Percentiles rank a stretch among this genome's conserved stretches.
Evolutionary conservation across 2,888 invertebrate genomes (phyloP).

Genomic region (Temnothorax rugatulus): DNA sequence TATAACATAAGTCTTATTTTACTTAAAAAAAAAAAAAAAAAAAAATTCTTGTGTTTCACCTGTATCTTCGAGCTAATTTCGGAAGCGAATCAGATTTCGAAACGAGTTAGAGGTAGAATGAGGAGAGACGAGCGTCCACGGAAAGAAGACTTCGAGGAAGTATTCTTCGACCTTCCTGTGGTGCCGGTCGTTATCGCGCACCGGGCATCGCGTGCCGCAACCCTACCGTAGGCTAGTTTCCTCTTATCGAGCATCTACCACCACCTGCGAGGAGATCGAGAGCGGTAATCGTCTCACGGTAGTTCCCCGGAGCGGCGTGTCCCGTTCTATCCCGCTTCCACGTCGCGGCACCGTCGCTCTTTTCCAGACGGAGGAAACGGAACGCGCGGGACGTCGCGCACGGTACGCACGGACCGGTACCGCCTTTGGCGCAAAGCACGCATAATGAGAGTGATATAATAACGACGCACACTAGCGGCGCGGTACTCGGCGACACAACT

Average conservation of each 20-base stretch:
- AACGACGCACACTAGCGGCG: constrained; percentile 76
- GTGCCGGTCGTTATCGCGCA: constrained; percentile 57
- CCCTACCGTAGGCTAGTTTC: constrained; percentile 63
- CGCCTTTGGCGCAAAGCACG: constrained; percentile 77
- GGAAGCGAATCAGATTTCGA: constrained; percentile 26
- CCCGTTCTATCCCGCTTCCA: constrained; percentile 52
- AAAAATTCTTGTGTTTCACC: constrained; percentile 19
- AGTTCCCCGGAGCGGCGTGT: constrained; percentile 58
- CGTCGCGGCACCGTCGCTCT: constrained; percentile 42
- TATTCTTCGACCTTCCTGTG: constrained; percentile 59
- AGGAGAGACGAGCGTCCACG: constrained; percentile 26
- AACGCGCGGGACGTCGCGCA: constrained; percentile 25
- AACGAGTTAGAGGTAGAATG: background rate
- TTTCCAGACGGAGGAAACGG: constrained; percentile 18
- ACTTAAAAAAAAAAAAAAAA: too few relatives aligned
- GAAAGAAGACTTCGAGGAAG: constrained; percentile 57
- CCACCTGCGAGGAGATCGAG: constrained; percentile 74
- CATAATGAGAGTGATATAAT: constrained; percentile 79
- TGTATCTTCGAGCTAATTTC: constrained; percentile 34
- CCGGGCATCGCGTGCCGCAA: constrained; percentile 61
- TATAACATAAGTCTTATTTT: too few relatives aligned
- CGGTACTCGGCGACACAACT: constrained; percentile 74
- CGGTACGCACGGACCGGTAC: constrained; percentile 69
- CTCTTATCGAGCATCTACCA: constrained; percentile 71
- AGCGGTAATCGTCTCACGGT: constrained; percentile 74